phyloP scores from a whole-genome alignment of 2,888 invertebrate genomes.

The Hydraecia micacea region DNA sequence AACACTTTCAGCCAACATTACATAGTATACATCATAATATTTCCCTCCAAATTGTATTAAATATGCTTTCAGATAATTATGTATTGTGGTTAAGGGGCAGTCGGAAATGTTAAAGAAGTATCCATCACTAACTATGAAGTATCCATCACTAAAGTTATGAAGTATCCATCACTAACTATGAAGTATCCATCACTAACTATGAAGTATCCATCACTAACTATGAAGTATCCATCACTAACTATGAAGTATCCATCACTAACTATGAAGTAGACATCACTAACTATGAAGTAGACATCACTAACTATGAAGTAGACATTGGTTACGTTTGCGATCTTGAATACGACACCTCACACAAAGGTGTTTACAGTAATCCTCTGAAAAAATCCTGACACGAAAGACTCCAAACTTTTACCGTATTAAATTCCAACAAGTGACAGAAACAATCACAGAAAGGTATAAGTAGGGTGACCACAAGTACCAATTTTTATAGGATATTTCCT shows the following conservation, averaged over 20 bases:
- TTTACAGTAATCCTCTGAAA: background rate
- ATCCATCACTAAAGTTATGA: too few species aligned
- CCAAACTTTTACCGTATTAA: background rate
- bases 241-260: too few species aligned
- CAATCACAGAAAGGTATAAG: background rate
- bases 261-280: too few species aligned
- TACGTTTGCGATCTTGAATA: background rate
- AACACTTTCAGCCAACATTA: conserved; percentile 57
- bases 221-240: too few species aligned
- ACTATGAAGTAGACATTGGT: background rate
- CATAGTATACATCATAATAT: conserved; percentile 68
- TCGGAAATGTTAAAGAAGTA: background rate
- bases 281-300: too few species aligned
- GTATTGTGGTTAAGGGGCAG: conserved; percentile 45
- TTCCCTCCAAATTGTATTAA: conserved; percentile 52
- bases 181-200: too few species aligned
- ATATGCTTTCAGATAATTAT: conserved; percentile 23
- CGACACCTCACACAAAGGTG: background rate
- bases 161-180: too few species aligned
- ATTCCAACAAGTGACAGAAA: background rate
- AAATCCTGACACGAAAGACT: background rate
- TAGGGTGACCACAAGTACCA: background rate
- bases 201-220: too few species aligned
- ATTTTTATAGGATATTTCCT: background rate
- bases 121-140: too few species aligned